Evolutionary conservation across 2,113 vertebrate species (phyloP), one percentile per base, ranked within the genome.

Genomic region (Cygnus atratus): DNA sequence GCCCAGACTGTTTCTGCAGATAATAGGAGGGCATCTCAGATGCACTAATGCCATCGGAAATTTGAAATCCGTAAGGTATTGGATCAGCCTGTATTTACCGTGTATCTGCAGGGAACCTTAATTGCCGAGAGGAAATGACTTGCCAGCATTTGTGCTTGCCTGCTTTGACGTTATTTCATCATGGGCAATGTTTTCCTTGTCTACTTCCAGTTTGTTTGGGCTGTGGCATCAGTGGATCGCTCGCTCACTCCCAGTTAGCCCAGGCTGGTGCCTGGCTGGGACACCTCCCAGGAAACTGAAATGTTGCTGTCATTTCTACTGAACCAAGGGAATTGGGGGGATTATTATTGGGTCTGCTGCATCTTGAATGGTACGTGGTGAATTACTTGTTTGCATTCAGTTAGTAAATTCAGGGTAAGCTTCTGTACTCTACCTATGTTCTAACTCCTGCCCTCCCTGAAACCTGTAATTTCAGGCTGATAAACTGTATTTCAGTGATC

Each of bases 51-150:
- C 88, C 80, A 84, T 92, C 76, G 92, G 95, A 97, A 95, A 94
- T 96, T 90, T 89, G 86, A 96, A 96, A 84, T 95, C 90, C 9
- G 70, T 89, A 73, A 91, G 86, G 90, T 84, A 70, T 94, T 88
- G 89, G 92, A 94, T 97, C 94, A 63, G 92, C 58, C 78, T 80
- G 65, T 87, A 87, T 96, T 96, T 96, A 73, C 84, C 44, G 86
- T 84, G 90, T 84, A 77, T 96, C 83, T 90, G 70, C 93, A 96
- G 80, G 66, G 95, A 96, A 39, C 93, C 92, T 95, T 95, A 96
- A 96, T 97, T 95, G 96, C 80, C 50, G 90, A 78, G 86, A 97
- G 95, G 95, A 97, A 96, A 96, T 94, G 65, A 92, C 95, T 93
- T 93, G 92, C 76, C 4, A 19, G 90, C 66, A 79, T 93, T 96